Evolutionary conservation across 2,888 invertebrate genomes (phyloP).

Genomic region (Torymus tubicola): DNA sequence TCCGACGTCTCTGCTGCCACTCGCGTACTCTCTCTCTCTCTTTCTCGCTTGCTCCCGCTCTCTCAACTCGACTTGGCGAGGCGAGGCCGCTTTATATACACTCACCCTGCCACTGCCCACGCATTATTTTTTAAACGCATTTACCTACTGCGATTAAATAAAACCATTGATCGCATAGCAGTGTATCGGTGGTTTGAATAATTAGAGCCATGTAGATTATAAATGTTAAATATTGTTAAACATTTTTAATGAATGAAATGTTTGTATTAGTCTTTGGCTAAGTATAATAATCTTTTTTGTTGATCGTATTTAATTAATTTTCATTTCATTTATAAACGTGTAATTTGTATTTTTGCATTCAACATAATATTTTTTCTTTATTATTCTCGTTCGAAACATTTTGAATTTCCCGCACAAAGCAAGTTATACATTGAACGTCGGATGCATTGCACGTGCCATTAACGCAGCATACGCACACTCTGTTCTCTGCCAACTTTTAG

Average conservation of each 20-base stretch:
- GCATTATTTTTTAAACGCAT: background rate
- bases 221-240: no score
- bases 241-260: no score
- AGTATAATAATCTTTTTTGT: no score
- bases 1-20: constrained; percentile 63
- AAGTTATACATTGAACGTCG: background rate
- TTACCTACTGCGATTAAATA: background rate
- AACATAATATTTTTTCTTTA: background rate
- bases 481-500: no score
- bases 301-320: no score
- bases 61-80: constrained; percentile 17
- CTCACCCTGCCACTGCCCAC: background rate
- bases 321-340: no score
- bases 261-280: no score
- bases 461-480: background rate
- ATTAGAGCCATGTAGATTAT: no score
- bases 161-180: background rate
- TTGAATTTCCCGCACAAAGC: background rate
- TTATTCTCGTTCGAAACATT: background rate
- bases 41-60: no score
- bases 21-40: constrained; percentile 21
- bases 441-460: background rate
- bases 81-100: background rate
- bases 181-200: no score
- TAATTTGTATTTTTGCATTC: no score